Percentiles rank a stretch among this genome's conserved stretches.
These are phyloP conservation scores for Xerus inauris DNA, from an alignment of 2,113 vertebrate species.

Conservation along the genomic window DNA sequence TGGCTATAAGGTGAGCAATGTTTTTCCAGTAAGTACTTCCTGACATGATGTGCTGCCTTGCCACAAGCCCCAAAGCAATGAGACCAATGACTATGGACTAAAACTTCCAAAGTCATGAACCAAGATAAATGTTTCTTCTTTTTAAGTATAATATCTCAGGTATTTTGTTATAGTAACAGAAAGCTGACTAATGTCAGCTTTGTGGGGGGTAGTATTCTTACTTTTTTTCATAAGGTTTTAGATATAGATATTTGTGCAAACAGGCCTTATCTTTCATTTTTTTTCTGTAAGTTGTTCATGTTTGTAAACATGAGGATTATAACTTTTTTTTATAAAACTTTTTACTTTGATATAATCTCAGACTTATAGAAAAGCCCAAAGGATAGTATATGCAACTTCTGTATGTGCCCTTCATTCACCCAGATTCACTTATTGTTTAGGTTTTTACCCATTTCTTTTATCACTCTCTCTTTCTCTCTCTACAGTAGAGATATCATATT, in stretches of 20 bases:
- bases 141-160: background rate
- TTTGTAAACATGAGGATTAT: background rate
- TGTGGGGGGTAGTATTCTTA: background rate
- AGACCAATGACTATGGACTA: background rate
- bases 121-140: background rate
- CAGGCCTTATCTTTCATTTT: background rate
- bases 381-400: background rate
- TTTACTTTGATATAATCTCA: slow-evolving; percentile 23
- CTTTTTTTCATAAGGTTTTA: slow-evolving; percentile 46
- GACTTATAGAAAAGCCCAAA: background rate
- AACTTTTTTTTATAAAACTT: background rate
- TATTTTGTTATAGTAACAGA: background rate
- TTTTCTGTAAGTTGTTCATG: background rate
- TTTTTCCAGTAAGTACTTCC: background rate
- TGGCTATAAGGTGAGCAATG: background rate
- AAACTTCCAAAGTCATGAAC: background rate
- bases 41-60: background rate
- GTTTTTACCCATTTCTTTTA: background rate
- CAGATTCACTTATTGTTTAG: background rate
- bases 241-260: background rate
- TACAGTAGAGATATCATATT: background rate
- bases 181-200: background rate
- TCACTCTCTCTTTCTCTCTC: background rate
- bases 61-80: background rate
- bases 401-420: no score